Percentiles rank a stretch among this genome's conserved stretches.
These are phyloP conservation scores for Pandemis heparana DNA, from an alignment of 2,888 invertebrate genomes.

Conservation along the genomic window DNA sequence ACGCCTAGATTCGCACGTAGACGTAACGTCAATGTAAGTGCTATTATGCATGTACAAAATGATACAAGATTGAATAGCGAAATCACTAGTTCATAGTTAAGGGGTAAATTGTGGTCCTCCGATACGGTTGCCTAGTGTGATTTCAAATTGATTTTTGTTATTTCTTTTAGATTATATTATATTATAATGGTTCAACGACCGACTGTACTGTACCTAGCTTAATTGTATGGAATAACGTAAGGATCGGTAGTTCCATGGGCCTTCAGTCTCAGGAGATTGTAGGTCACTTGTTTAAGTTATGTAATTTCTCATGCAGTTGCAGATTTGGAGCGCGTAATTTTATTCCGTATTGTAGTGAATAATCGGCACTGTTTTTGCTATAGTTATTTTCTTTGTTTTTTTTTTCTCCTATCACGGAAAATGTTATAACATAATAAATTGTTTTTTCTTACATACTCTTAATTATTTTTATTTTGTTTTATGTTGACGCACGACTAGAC, in stretches of 20 bases:
- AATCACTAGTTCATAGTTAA: constrained; percentile 71
- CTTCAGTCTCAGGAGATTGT: constrained; percentile 47
- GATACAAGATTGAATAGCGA: constrained; percentile 76
- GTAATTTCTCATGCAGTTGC: constrained; percentile 35
- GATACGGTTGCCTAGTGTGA: constrained; percentile 61
- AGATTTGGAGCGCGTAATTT: constrained; percentile 44
- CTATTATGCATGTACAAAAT: constrained; percentile 82
- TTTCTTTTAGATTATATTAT: constrained; percentile 80
- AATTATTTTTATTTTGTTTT: constrained; percentile 62
- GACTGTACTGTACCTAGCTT: constrained; percentile 68
- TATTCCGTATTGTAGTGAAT: constrained; percentile 64
- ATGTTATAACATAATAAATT: constrained; percentile 78
- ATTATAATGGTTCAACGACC: constrained; percentile 75
- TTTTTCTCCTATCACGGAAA: constrained; percentile 67
- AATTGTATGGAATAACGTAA: constrained; percentile 60
- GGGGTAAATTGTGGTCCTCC: constrained; percentile 57
- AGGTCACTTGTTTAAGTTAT: constrained; percentile 50
- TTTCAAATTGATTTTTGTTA: constrained; percentile 70
- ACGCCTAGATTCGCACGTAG: constrained; percentile 69
- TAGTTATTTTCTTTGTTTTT: constrained; percentile 75
- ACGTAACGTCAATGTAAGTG: constrained; percentile 69
- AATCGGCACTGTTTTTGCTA: constrained; percentile 83
- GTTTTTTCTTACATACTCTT: constrained; percentile 74
- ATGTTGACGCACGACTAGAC: constrained; percentile 42
- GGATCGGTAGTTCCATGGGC: constrained; percentile 17